phyloP scores from a whole-genome alignment of 2,888 invertebrate genomes.

The Drepanosiphum platanoidis region DNA sequence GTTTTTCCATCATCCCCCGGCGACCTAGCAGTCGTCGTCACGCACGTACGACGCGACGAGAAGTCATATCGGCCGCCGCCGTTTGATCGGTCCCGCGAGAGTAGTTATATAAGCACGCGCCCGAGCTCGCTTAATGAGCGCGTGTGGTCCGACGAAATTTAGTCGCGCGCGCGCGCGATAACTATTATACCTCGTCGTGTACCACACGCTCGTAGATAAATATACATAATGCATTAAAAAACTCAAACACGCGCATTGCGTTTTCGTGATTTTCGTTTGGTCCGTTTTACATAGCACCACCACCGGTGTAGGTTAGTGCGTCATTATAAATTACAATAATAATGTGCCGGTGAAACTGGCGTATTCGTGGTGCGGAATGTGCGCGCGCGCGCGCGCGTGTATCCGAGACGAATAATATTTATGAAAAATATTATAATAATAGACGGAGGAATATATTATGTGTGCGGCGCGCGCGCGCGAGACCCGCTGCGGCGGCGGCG shows the following conservation, averaged over 20 bases:
- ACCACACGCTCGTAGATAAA: no score
- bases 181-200: no score
- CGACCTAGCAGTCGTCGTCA: no score
- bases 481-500: neutral
- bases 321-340: no score
- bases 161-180: neutral
- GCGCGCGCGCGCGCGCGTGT: no score
- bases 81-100: conserved; percentile 48
- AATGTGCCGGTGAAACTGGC: no score
- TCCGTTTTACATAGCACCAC: no score
- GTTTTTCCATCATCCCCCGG: neutral
- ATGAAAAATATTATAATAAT: neutral
- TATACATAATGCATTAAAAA: no score
- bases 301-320: no score
- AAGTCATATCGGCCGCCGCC: conserved; percentile 25
- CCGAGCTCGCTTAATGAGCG: neutral
- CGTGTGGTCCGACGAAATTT: conserved; percentile 16
- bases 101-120: conserved; percentile 40
- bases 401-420: neutral
- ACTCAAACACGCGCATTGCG: neutral
- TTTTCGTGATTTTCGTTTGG: neutral
- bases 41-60: conserved; percentile 42
- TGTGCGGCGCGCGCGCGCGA: neutral
- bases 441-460: neutral
- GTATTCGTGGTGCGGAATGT: no score